Evolutionary conservation across 2,113 vertebrate species (phyloP), one percentile per base, ranked within the genome.

Genomic region (Aplodontia rufa): DNA sequence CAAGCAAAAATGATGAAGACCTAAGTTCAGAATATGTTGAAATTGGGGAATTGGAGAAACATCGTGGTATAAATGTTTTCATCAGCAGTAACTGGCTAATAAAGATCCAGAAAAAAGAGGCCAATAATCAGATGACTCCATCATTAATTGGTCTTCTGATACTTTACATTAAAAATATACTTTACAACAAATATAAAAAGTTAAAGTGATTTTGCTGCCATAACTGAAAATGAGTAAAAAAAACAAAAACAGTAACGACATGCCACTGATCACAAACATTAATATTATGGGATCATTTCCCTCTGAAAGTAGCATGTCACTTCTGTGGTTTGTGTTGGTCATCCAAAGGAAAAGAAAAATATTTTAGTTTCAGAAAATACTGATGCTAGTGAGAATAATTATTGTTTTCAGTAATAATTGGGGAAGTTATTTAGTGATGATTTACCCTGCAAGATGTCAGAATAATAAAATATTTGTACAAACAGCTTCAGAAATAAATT

Each of bases 401-500:
- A 80, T 9, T 87, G 2, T 28, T 71, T 32, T 32, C 55, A 62
- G 42, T 26, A 69, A 47, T 55, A 78, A 81, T 26, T 93, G 42
- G n/a, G 28, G 35, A 68, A 88, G 17, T 75, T 84, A 66, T 37
- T 83, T 60, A 58, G 22, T 28, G 76, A 49, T 78, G 58, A 91
- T 72, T 83, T 91, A 95, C 16, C 19, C n/a, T 20, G 64, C 35
- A 75, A 62, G 24, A 80, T 53, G 5, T 83, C 37, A 92, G 7
- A 51, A 66, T 30, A 6, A 16, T 28, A 94, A 32, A 85, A 14
- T 79, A 80, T 28, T 89, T 79, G 90, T 75, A 81, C 3, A 82
- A 89, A 75, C 2, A 94, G 26, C n/a, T 94, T 89, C 35, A 90
- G 35, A 93, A 97, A 69, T 72, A 47, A 55, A 90, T 69, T 86